Evolutionary conservation across 1,140 invertebrate species (phyloP).

Genomic region (Helicoverpa zea): DNA sequence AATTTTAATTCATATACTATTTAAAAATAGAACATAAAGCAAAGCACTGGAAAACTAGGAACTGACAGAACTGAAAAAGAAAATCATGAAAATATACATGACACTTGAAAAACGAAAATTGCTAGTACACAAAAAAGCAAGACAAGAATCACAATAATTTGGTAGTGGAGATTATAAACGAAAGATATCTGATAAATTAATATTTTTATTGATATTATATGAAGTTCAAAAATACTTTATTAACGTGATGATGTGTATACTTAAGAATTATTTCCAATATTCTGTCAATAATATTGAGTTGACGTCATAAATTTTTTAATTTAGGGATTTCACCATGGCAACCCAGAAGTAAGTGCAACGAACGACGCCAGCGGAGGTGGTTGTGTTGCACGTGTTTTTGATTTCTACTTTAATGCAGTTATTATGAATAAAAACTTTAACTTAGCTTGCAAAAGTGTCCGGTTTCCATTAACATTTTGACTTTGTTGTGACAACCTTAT

Average conservation of each 20-base stretch:
- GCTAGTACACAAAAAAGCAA: background rate
- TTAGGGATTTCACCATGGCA: constrained; percentile 45
- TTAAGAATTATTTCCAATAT: too few relatives aligned
- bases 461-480: constrained; percentile 38
- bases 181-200: too few relatives aligned
- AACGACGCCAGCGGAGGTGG: constrained; percentile 63
- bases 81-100: constrained; percentile 9
- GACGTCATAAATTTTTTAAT: background rate
- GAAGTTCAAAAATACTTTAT: too few relatives aligned
- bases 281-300: too few relatives aligned
- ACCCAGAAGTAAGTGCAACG: constrained; percentile 64
- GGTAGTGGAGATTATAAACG: too few relatives aligned
- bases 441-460: constrained; percentile 44
- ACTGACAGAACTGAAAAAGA: constrained; percentile 2
- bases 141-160: background rate
- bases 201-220: too few relatives aligned
- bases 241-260: too few relatives aligned
- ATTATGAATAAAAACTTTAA: constrained; percentile 63
- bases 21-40: constrained; percentile 61
- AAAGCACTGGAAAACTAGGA: background rate
- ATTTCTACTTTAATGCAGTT: constrained; percentile 58
- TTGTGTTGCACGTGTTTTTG: constrained; percentile 67
- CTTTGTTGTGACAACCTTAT: constrained; percentile 44
- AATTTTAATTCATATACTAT: constrained; percentile 14
- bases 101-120: background rate